Conservation (phyloP, 2,888 invertebrate genomes). For the Chrysomela aeneicollis region DNA sequence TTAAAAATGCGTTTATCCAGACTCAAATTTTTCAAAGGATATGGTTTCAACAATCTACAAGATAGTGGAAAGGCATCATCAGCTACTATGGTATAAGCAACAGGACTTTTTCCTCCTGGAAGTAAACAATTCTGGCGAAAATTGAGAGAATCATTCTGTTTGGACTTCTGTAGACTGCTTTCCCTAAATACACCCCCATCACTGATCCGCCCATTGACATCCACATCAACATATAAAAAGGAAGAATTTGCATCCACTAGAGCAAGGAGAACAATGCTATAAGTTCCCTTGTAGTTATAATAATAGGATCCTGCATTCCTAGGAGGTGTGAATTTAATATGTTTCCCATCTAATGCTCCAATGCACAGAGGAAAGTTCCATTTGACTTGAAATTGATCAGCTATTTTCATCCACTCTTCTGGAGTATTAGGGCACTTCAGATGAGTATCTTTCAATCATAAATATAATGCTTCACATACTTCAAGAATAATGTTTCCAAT, state of each 20-base stretch:
- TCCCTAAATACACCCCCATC: conserved; percentile 16
- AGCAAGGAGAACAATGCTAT: conserved; percentile 11
- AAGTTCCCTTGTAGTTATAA: conserved; percentile 18
- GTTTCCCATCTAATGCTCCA: conserved; percentile 17
- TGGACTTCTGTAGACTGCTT: neutral
- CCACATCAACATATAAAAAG: conserved; percentile 13
- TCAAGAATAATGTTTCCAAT: conserved; percentile 2
- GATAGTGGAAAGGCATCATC: conserved; percentile 1
- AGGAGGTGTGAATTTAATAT: conserved; percentile 12
- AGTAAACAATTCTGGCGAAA: conserved; percentile 1
- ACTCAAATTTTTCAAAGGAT: neutral
- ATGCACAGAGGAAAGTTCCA: conserved; percentile 18
- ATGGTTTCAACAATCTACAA: neutral
- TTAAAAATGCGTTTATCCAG: neutral
- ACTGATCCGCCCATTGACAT: conserved; percentile 16
- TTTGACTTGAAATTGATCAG: neutral
- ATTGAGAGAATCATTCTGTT: neutral
- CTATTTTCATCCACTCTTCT: conserved; percentile 15
- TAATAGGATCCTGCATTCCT: conserved; percentile 14
- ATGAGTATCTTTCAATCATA: neutral
- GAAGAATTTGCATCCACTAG: conserved; percentile 17
- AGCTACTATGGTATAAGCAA: neutral
- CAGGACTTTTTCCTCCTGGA: neutral
- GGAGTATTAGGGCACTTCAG: neutral
- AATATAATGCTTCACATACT: conserved; percentile 11